These are phyloP conservation scores for Equus quagga DNA, from an alignment of 2,113 vertebrate species.

Conservation along the genomic window DNA sequence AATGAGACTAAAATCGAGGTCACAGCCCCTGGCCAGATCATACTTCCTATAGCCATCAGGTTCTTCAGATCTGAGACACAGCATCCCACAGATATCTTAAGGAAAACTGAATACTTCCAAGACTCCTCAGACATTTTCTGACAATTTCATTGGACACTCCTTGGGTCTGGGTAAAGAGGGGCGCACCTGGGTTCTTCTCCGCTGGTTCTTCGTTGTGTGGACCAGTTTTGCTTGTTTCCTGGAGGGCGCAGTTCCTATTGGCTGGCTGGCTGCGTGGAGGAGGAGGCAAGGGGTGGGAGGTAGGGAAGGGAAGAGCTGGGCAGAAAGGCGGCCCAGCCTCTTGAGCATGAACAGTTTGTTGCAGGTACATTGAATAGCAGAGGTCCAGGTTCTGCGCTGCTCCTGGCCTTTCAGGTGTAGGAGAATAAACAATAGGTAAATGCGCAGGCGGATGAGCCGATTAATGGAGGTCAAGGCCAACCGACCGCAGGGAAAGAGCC, in stretches of 20 bases:
- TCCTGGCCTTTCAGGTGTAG: neutral
- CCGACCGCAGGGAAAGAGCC: neutral
- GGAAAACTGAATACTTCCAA: neutral
- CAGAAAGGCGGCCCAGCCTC: neutral
- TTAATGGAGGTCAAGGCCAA: neutral
- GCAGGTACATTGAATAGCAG: neutral
- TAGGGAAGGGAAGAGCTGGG: neutral
- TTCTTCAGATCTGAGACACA: neutral
- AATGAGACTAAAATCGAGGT: neutral
- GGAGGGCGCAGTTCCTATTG: neutral
- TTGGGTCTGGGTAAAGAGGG: neutral
- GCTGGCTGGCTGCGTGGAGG: neutral
- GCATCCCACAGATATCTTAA: neutral
- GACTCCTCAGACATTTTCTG: neutral
- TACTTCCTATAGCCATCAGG: too few relatives aligned
- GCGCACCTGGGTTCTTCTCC: too few relatives aligned
- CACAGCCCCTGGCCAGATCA: neutral
- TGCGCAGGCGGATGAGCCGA: neutral
- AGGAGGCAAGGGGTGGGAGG: neutral
- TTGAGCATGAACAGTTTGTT: neutral
- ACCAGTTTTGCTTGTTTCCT: neutral
- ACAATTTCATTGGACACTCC: rapidly evolving
- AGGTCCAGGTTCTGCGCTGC: neutral
- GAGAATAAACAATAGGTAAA: neutral
- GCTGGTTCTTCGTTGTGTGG: neutral